phyloP scores from a whole-genome alignment of 2,888 invertebrate genomes.

The Idaea biselata region DNA sequence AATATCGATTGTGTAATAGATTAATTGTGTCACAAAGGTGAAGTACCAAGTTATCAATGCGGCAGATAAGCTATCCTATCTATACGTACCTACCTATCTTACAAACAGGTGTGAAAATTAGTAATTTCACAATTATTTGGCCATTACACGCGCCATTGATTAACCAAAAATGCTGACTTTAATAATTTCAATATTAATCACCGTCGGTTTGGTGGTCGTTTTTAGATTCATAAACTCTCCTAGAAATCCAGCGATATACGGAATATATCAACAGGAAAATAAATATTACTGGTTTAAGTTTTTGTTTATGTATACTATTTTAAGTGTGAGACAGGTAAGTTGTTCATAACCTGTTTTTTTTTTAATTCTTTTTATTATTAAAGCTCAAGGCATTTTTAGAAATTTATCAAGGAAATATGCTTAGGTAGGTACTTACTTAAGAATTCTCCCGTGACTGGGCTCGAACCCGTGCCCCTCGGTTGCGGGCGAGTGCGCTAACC shows the following conservation, averaged over 20 bases:
- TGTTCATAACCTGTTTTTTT: conserved; percentile 1
- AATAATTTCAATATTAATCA: conserved; percentile 44
- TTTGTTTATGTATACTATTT: conserved; percentile 61
- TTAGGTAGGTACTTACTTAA: too few relatives aligned
- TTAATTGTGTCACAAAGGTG: neutral
- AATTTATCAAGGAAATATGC: too few relatives aligned
- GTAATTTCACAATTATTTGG: neutral
- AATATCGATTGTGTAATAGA: neutral
- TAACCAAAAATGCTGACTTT: conserved; percentile 42
- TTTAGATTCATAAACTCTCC: conserved; percentile 58
- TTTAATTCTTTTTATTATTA: conserved; percentile 23
- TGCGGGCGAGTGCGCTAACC: too few relatives aligned
- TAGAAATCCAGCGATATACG: conserved; percentile 62
- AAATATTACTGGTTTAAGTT: conserved; percentile 77
- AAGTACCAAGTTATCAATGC: neutral
- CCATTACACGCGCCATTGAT: neutral
- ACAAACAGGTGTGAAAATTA: neutral
- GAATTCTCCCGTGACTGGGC: too few relatives aligned
- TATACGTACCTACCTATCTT: neutral
- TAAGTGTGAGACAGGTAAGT: conserved; percentile 72
- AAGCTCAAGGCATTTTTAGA: neutral
- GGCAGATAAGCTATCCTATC: neutral
- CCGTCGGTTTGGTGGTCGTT: conserved; percentile 44
- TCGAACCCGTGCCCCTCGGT: too few relatives aligned
- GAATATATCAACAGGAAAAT: conserved; percentile 75